Evolutionary conservation across 2,888 invertebrate species (phyloP).

Genomic region (Conchocele bisecta): DNA sequence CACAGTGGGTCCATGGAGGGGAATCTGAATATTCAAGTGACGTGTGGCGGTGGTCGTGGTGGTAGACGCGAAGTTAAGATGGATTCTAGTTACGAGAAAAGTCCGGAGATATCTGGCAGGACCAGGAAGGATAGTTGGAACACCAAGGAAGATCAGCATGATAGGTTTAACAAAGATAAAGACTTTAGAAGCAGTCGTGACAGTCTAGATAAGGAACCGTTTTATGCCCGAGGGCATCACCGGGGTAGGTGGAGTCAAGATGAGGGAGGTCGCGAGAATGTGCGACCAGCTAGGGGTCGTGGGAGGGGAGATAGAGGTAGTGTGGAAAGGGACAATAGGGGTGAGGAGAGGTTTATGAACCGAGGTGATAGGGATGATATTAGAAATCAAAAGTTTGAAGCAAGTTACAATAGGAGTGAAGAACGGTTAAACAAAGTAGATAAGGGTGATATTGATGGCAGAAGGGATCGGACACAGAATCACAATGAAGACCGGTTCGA

Average conservation of each 20-base stretch:
- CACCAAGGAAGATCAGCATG: slow-evolving; percentile 16
- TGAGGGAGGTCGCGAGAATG: slow-evolving; percentile 6
- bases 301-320: slow-evolving; percentile 26
- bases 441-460: slow-evolving; percentile 9
- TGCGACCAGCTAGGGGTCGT: slow-evolving; percentile 22
- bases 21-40: slow-evolving; percentile 48
- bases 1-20: slow-evolving; percentile 45
- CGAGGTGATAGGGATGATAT: slow-evolving; percentile 34
- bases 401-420: slow-evolving; percentile 3
- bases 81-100: slow-evolving; percentile 27
- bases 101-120: slow-evolving; percentile 38
- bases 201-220: slow-evolving; percentile 18
- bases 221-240: neutral
- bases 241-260: slow-evolving; percentile 5
- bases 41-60: slow-evolving; percentile 40
- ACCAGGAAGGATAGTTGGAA: slow-evolving; percentile 28
- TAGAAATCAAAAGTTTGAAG: slow-evolving; percentile 7
- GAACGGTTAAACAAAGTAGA: neutral
- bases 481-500: neutral
- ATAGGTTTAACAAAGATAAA: slow-evolving; percentile 14
- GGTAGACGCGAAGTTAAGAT: slow-evolving; percentile 51
- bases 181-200: slow-evolving; percentile 16
- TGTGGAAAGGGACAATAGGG: neutral
- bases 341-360: slow-evolving; percentile 27
- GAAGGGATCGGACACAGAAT: neutral